phyloP scores from a whole-genome alignment of 2,888 invertebrate genomes.

The Hyles lineata region DNA sequence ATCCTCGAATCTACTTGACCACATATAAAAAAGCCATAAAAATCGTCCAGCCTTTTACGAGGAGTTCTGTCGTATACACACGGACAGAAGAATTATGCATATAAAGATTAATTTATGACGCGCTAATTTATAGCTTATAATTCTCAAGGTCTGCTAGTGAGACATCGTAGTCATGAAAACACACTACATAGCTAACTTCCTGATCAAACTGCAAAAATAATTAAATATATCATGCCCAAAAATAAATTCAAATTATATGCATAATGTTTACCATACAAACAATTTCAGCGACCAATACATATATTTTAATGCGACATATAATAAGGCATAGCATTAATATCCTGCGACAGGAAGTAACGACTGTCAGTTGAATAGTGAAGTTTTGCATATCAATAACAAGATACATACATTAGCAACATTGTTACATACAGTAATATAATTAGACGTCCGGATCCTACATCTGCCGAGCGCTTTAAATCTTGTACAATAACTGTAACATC shows the following conservation, averaged over 20 bases:
- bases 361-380: slow-evolving; percentile 20
- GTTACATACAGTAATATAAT: slow-evolving; percentile 17
- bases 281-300: neutral
- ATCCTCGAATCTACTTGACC: too few relatives aligned
- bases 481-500: neutral
- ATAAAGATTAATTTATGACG: too few relatives aligned
- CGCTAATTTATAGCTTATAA: too few relatives aligned
- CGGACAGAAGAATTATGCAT: too few relatives aligned
- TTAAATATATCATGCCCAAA: too few relatives aligned
- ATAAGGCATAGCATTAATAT: neutral
- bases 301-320: slow-evolving; percentile 9
- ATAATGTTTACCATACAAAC: neutral
- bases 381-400: slow-evolving; percentile 25
- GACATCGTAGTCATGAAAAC: too few relatives aligned
- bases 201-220: too few relatives aligned
- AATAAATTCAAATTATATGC: neutral
- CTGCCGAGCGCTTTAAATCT: slow-evolving; percentile 5
- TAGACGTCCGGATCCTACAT: slow-evolving; percentile 4
- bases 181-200: too few relatives aligned
- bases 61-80: too few relatives aligned
- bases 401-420: slow-evolving; percentile 21
- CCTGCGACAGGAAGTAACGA: slow-evolving; percentile 6
- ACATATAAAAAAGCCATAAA: too few relatives aligned
- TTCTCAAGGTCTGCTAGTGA: too few relatives aligned
- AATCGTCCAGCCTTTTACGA: too few relatives aligned